Evolutionary conservation across 2,797 vertebrate species (phyloP).

Genomic region (Botia kubotai): DNA sequence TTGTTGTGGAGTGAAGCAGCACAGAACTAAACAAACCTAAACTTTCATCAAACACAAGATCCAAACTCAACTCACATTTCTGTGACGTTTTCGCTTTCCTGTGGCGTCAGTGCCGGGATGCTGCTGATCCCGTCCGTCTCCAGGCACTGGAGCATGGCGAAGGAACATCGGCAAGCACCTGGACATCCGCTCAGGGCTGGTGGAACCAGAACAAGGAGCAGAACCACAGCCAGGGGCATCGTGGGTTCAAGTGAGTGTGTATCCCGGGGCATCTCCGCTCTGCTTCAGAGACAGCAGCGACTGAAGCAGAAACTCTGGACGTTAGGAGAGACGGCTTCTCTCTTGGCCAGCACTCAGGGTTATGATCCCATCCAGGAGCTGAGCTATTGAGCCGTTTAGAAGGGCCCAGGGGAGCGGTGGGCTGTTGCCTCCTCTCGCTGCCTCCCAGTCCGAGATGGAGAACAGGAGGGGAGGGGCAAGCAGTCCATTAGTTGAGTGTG

Average conservation of each 20-base stretch:
- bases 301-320: background rate
- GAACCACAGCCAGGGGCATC: constrained; percentile 66
- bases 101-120: constrained; percentile 71
- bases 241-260: constrained; percentile 21
- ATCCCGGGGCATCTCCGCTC: constrained; percentile 57
- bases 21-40: constrained; percentile 2
- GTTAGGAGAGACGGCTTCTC: constrained; percentile 39
- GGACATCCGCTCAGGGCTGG: constrained; percentile 74
- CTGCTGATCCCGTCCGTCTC: constrained; percentile 69
- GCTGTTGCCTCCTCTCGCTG: constrained; percentile 75
- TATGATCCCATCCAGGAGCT: constrained; percentile 72
- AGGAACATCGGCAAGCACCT: constrained; percentile 76
- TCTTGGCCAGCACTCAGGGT: constrained; percentile 60
- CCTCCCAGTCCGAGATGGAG: constrained; percentile 70
- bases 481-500: constrained; percentile 69
- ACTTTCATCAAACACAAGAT: too few species aligned
- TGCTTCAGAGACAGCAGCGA: constrained; percentile 8
- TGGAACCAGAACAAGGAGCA: constrained; percentile 65
- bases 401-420: constrained; percentile 79
- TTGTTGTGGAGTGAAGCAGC: constrained; percentile 1
- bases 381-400: constrained; percentile 76
- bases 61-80: constrained; percentile 82
- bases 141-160: constrained; percentile 77
- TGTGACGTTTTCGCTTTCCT: constrained; percentile 82
- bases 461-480: constrained; percentile 79